phyloP scores from a whole-genome alignment of 1,140 invertebrate species.

The Atopsyche davidsoni region DNA sequence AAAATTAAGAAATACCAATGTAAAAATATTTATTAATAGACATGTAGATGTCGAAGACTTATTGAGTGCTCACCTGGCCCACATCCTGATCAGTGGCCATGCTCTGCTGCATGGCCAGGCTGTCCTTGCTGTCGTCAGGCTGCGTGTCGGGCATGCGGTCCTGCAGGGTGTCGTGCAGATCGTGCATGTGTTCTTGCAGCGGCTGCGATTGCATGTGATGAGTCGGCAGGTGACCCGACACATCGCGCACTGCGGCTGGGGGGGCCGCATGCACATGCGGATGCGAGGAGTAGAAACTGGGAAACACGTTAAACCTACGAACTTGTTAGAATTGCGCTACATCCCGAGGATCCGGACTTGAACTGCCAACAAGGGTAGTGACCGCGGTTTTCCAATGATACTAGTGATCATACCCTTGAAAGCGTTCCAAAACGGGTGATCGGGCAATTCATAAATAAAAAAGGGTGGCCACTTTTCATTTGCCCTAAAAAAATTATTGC shows the following conservation, averaged over 20 bases:
- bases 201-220: slow-evolving; percentile 34
- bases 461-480: not conserved
- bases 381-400: too few relatives aligned
- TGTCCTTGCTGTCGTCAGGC: slow-evolving; percentile 29
- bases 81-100: not conserved
- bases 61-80: too few relatives aligned
- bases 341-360: too few relatives aligned
- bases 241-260: slow-evolving; percentile 44
- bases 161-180: slow-evolving; percentile 21
- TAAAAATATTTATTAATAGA: too few relatives aligned
- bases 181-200: slow-evolving; percentile 25
- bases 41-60: too few relatives aligned
- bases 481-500: not conserved
- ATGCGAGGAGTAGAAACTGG: slow-evolving; percentile 46
- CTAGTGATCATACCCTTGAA: too few relatives aligned
- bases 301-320: slow-evolving; percentile 29
- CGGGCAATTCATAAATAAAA: too few relatives aligned
- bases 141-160: slow-evolving; percentile 13
- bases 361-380: too few relatives aligned
- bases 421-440: too few relatives aligned
- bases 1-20: too few relatives aligned
- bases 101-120: slow-evolving; percentile 26
- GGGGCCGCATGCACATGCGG: slow-evolving; percentile 43
- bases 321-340: slow-evolving; percentile 14
- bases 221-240: slow-evolving; percentile 42